Conservation (phyloP, 2,797 vertebrate genomes). For the Anabas testudineus region DNA sequence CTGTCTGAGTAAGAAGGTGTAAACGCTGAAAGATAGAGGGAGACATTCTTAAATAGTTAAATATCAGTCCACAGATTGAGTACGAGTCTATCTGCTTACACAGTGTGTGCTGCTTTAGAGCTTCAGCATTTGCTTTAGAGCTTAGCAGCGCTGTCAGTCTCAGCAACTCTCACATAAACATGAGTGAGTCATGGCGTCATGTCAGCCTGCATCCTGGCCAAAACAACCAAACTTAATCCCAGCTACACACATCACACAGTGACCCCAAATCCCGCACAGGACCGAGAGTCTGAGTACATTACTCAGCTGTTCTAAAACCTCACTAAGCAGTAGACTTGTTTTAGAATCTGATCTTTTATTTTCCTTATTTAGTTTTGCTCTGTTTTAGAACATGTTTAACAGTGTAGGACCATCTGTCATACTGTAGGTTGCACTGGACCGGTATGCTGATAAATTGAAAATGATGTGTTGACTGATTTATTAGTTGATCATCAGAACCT, state of each 20-base stretch:
- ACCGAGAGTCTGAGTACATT: background rate
- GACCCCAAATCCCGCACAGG: background rate
- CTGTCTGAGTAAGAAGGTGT: background rate
- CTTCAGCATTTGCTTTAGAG: slow-evolving; percentile 37
- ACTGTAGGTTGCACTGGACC: background rate
- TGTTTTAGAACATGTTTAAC: background rate
- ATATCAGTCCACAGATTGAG: background rate
- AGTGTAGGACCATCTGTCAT: background rate
- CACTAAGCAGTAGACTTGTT: background rate
- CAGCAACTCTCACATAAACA: slow-evolving; percentile 43
- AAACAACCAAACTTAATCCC: slow-evolving; percentile 7
- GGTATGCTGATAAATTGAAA: background rate
- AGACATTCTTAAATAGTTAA: background rate
- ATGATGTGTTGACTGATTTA: background rate
- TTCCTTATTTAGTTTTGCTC: too few relatives aligned
- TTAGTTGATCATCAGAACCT: too few relatives aligned
- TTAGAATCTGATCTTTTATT: background rate
- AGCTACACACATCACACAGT: slow-evolving; percentile 3
- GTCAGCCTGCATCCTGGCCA: slow-evolving; percentile 7
- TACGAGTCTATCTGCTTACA: background rate
- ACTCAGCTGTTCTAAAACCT: background rate
- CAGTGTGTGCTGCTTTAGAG: slow-evolving; percentile 1
- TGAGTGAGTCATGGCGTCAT: slow-evolving; percentile 28
- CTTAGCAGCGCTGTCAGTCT: slow-evolving; percentile 39
- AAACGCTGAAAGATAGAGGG: background rate